Percentiles rank a stretch among this genome's conserved stretches.
Evolutionary conservation across 2,113 vertebrate genomes (phyloP).

Genomic region (Brachyistius frenatus): DNA sequence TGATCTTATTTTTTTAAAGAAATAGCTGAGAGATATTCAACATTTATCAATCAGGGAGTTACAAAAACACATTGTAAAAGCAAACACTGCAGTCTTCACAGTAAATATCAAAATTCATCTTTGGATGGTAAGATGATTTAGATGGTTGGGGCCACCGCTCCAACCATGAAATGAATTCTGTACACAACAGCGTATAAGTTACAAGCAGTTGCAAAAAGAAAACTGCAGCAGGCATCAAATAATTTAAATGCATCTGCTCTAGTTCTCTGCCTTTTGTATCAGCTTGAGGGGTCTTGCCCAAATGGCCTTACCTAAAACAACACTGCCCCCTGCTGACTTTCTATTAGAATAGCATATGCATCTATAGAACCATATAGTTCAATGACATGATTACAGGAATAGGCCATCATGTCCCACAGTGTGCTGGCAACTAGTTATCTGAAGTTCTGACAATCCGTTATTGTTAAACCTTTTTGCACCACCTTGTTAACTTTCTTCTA

Average conservation of each 20-base stretch:
- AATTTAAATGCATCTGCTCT: slow-evolving; percentile 63
- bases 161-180: slow-evolving; percentile 73
- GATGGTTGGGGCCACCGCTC: slow-evolving; percentile 45
- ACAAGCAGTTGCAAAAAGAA: slow-evolving; percentile 58
- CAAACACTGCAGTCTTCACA: slow-evolving; percentile 24
- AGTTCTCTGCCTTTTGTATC: slow-evolving; percentile 57
- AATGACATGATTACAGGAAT: not conserved
- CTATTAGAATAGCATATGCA: not conserved
- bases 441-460: too few species aligned
- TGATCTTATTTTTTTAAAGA: slow-evolving; percentile 35
- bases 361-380: not conserved
- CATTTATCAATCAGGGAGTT: slow-evolving; percentile 17
- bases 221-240: slow-evolving; percentile 60
- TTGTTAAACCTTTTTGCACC: too few species aligned
- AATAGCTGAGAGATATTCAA: slow-evolving; percentile 23
- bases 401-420: too few species aligned
- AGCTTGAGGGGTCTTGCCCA: slow-evolving; percentile 30
- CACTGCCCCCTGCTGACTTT: slow-evolving; percentile 80
- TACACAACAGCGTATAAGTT: slow-evolving; percentile 60
- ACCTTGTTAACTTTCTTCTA: not conserved
- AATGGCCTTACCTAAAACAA: slow-evolving; percentile 62
- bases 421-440: too few species aligned
- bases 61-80: slow-evolving; percentile 44
- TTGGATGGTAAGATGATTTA: slow-evolving; percentile 57
- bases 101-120: slow-evolving; percentile 66